phyloP scores from a whole-genome alignment of 2,888 invertebrate genomes.

The Lymantria dispar region DNA sequence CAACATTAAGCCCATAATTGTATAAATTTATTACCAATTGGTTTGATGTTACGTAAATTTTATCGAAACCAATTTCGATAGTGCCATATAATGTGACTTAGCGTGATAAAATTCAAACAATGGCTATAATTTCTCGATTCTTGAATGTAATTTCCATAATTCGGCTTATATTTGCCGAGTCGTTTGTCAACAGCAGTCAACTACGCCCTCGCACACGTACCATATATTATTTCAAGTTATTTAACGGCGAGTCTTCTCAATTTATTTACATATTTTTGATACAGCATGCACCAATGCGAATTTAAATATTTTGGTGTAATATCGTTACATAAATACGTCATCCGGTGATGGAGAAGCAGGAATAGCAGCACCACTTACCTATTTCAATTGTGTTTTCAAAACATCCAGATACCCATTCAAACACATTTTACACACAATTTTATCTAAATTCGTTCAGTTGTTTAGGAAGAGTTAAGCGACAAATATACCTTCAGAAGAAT shows the following conservation, averaged over 20 bases:
- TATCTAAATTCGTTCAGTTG: too few species aligned
- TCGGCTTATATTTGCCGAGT: slow-evolving; percentile 61
- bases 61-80: slow-evolving; percentile 76
- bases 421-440: too few species aligned
- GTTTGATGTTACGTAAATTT: slow-evolving; percentile 61
- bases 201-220: slow-evolving; percentile 27
- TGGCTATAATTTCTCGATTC: slow-evolving; percentile 65
- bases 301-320: slow-evolving; percentile 30
- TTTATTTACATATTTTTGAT: slow-evolving; percentile 49
- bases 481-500: too few species aligned
- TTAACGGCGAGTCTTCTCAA: slow-evolving; percentile 46
- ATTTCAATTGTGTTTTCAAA: too few species aligned
- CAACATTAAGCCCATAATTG: slow-evolving; percentile 68
- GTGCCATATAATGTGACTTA: slow-evolving; percentile 58
- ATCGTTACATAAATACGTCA: too few species aligned
- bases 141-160: slow-evolving; percentile 67
- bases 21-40: slow-evolving; percentile 68
- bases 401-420: too few species aligned
- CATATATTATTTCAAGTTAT: slow-evolving; percentile 53
- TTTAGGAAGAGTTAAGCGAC: too few species aligned
- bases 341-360: too few species aligned
- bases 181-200: slow-evolving; percentile 48
- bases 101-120: slow-evolving; percentile 65
- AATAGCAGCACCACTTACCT: too few species aligned
- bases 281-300: slow-evolving; percentile 37